These are phyloP conservation scores for Elgonia sp. DNA, from an alignment of 2,888 invertebrate genomes.

Conservation along the genomic window DNA sequence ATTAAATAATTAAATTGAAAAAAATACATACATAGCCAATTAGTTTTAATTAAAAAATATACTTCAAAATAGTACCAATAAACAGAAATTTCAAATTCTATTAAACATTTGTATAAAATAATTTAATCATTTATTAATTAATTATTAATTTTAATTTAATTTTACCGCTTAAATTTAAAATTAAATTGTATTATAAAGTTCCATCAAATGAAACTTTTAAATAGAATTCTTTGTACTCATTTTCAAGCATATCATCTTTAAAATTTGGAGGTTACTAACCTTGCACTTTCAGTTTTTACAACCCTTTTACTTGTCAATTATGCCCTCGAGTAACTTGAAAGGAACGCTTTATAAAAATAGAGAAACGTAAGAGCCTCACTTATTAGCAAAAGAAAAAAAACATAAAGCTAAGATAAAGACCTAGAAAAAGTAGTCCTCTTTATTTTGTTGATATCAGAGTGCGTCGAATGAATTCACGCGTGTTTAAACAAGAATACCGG, in stretches of 20 bases:
- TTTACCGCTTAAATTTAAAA: neutral
- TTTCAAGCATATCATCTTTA: neutral
- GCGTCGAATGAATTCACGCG: too few species aligned
- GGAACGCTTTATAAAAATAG: constrained; percentile 4
- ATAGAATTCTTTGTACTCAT: neutral
- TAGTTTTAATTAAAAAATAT: too few species aligned
- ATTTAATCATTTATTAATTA: neutral
- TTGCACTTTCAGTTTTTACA: constrained; percentile 35
- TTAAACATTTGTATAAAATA: neutral
- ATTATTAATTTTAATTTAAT: neutral
- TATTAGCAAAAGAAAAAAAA: too few species aligned
- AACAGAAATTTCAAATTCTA: neutral
- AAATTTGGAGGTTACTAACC: constrained; percentile 23
- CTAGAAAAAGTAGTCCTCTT: too few species aligned
- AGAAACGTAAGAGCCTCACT: too few species aligned
- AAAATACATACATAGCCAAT: too few species aligned
- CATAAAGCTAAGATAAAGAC: too few species aligned
- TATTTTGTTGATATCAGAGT: too few species aligned
- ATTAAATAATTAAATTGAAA: too few species aligned
- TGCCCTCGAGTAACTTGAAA: constrained; percentile 32
- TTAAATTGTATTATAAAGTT: neutral
- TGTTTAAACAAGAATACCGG: too few species aligned
- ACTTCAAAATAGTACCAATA: too few species aligned
- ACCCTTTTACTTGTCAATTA: constrained; percentile 26
- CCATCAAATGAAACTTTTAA: neutral